A percentile compares a stretch with the other conserved stretches of the same genome.
Conservation (phyloP, 2,797 vertebrate genomes). For the Chloroceryle amazona region DNA sequence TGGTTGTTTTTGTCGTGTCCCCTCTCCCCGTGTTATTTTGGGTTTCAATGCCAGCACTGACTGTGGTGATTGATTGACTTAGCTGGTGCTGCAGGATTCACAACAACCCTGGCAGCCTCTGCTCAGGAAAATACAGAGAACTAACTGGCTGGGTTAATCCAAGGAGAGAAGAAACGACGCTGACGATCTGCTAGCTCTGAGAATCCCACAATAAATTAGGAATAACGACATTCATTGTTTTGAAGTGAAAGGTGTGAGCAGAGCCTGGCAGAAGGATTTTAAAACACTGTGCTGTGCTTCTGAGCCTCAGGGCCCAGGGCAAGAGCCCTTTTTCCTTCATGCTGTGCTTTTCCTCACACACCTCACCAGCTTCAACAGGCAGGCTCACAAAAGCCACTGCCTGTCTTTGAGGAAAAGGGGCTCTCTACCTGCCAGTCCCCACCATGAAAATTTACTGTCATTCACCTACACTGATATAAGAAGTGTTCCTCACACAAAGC, state of each 20-base stretch:
- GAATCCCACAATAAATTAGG: slow-evolving; percentile 21
- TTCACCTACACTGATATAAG: not conserved
- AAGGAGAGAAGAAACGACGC: not conserved
- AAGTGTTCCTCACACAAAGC: not conserved
- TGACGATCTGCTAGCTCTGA: slow-evolving; percentile 43
- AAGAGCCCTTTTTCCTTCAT: not conserved
- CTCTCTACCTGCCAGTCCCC: not conserved
- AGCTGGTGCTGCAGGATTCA: slow-evolving; percentile 45
- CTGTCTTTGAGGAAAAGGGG: not conserved
- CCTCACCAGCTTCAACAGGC: not conserved
- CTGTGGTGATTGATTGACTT: slow-evolving; percentile 50
- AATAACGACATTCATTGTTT: slow-evolving; percentile 35
- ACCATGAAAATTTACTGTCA: not conserved
- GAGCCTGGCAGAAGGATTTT: slow-evolving; percentile 13
- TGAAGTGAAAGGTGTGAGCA: not conserved
- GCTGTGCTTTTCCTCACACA: not conserved
- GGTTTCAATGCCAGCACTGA: not conserved
- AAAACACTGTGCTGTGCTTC: not conserved
- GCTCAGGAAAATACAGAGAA: not conserved
- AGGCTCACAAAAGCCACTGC: not conserved
- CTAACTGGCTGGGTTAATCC: slow-evolving; percentile 18
- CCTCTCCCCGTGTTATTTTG: not conserved
- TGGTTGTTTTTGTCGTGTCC: not conserved
- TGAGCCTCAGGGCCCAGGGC: not conserved
- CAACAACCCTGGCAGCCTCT: not conserved